Conservation (phyloP, 2,888 invertebrate species). For the Ellobium chinense region DNA sequence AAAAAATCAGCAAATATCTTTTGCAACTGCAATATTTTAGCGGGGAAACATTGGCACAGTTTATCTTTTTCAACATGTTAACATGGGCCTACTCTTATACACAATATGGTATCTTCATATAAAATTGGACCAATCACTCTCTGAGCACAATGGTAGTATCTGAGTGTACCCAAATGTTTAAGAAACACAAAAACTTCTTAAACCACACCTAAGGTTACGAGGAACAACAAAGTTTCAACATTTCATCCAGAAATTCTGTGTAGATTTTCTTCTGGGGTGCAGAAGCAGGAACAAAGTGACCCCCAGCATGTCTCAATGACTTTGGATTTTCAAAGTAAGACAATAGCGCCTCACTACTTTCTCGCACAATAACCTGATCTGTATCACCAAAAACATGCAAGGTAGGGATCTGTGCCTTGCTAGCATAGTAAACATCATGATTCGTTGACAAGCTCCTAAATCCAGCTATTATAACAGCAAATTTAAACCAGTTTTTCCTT, state of each 20-base stretch:
- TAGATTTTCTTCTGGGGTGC: conserved; percentile 74
- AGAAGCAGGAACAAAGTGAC: conserved; percentile 85
- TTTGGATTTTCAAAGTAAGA: conserved; percentile 83
- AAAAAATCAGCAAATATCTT: too few species aligned
- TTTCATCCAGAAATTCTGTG: conserved; percentile 67
- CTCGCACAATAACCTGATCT: conserved; percentile 86
- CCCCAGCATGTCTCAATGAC: conserved; percentile 89
- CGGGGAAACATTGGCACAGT: too few species aligned
- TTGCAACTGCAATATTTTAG: too few species aligned
- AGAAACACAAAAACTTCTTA: too few species aligned
- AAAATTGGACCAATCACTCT: too few species aligned
- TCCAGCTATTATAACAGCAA: conserved; percentile 91
- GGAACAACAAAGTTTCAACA: conserved; percentile 36
- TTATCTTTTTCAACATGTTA: too few species aligned
- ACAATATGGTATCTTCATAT: too few species aligned
- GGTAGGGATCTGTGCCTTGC: conserved; percentile 83
- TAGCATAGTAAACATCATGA: conserved; percentile 87
- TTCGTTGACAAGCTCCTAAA: conserved; percentile 90
- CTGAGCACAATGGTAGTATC: too few species aligned
- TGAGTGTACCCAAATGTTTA: too few species aligned
- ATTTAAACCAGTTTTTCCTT: conserved; percentile 81
- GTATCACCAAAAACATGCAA: conserved; percentile 91
- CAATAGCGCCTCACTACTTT: conserved; percentile 88
- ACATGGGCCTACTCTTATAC: too few species aligned
- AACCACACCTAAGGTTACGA: not conserved